Base-by-base conservation (phyloP, 2,797 vertebrate genomes). In the Leptodactylus fallax region DNA sequence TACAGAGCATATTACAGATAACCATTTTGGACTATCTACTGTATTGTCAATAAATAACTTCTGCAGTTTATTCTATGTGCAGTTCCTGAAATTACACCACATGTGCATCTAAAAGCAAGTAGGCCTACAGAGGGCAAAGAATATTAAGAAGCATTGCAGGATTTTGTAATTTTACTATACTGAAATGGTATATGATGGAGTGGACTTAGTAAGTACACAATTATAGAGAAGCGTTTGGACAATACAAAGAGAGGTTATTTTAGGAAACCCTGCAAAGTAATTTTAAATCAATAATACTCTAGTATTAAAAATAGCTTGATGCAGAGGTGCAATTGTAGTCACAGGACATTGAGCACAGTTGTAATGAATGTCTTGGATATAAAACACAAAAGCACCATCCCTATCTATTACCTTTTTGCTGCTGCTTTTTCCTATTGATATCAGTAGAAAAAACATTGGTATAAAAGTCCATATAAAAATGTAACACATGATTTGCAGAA, bases 271-370 rank as follows among this genome's bases (percentile, higher is more conserved):
- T 71, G 63, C 85, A 86, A 79, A 77, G 72, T 51, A 61, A 58
- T 86, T 71, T 79, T 58, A 23, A 71, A 86, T 86, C 85, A 79
- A 79, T 79, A 79, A 65, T 67, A 27, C 74, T n/a, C 47, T n/a
- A 65, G 83, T 49, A 85, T 77, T 61, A 85, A 77, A 84, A 84
- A 85, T 77, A 85, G 47, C 14, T 3, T 58, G 56, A 76, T 51
- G 71, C 83, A 76, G 83, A 47, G 55, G 51, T 23, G 61, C 23
- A 53, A 25, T 45, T 23, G 53, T 72, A 74, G 25, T 25, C 53
- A 83, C 23, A 56, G 51, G 23, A 79, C 25, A 58, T 58, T 0
- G 17, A 45, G 69, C 69, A 19, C 69, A 72, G 69, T 21, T 19
- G 36, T 72, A 47, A 72, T 47, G 36, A 71, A 71, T 17, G 27